Evolutionary conservation across 2,113 vertebrate species (phyloP), one percentile per base, ranked within the genome.

Genomic region (Heloderma charlesbogerti): DNA sequence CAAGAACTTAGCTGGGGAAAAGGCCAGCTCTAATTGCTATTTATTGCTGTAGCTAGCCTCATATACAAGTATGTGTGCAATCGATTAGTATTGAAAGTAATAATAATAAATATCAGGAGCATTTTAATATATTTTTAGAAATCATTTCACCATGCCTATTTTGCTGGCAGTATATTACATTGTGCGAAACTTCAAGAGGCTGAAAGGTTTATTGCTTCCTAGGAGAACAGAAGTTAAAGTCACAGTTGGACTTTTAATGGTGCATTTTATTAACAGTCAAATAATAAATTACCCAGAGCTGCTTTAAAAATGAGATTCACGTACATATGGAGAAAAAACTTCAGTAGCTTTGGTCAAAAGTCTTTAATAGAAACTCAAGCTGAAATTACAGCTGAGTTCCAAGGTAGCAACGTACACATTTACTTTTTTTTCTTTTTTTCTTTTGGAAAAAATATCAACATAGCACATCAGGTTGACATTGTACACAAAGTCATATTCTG

Each of bases 201-300:
- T 91, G 43, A 92, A 91, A 82, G 7, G 43, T 91, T 88, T 90
- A 90, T 57, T 81, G 34, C 57, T 95, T 94, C 91, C 69, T 45
- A 88, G 20, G 67, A 87, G 6, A 88, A 86, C 20, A 91, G 79
- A 86, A 88, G 27, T 86, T 84, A 78, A 80, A 92, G 6, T 69
- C 89, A 92, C 37, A 87, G 31, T 71, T 90, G 16, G 40, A 89
- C 34, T 90, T 94, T 12, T 20, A 82, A 34, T 0, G 0, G 60
- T 9, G 1, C 82, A 88, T 88, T 89, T 89, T 75, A 94, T 90
- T 95, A 95, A 86, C 15, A 2, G 13, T 89, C 82, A 88, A 48
- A 88, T 89, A 94, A 93, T 74, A 94, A 1, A 12, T n/a, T 77
- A 84, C 2, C 83, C 57, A 67, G 79, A 87, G 91, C n/a, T 87